phyloP scores from a whole-genome alignment of 2,888 invertebrate species.

The Temnothorax rugatulus region DNA sequence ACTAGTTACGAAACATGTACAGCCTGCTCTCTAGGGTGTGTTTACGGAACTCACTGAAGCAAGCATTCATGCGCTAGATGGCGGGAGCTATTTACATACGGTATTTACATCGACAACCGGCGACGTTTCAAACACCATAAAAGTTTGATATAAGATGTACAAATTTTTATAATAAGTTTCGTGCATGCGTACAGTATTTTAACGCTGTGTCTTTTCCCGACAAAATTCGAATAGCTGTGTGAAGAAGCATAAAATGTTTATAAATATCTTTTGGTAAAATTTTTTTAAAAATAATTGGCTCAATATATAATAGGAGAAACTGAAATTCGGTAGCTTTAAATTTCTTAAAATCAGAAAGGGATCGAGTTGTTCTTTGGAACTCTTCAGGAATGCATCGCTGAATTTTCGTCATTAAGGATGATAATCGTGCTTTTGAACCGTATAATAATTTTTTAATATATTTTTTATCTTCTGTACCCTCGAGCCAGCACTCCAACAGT shows the following conservation, averaged over 20 bases:
- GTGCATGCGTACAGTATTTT: not conserved
- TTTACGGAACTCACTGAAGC: too few relatives aligned
- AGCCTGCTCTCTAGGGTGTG: too few relatives aligned
- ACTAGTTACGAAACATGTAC: too few relatives aligned
- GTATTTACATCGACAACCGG: too few relatives aligned
- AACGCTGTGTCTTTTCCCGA: not conserved
- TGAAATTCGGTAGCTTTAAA: not conserved
- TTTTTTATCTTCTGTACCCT: not conserved
- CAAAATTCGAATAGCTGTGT: not conserved
- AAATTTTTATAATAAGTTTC: slow-evolving; percentile 1
- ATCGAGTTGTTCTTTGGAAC: slow-evolving; percentile 3
- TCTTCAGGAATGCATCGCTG: not conserved
- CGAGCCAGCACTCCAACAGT: not conserved
- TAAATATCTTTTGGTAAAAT: not conserved
- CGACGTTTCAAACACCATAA: too few relatives aligned
- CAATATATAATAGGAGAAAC: not conserved
- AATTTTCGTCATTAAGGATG: not conserved
- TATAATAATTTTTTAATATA: slow-evolving; percentile 1
- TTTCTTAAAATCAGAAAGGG: not conserved
- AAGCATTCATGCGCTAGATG: too few relatives aligned
- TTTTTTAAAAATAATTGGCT: slow-evolving; percentile 3
- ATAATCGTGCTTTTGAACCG: not conserved
- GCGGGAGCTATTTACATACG: too few relatives aligned
- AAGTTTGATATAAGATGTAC: not conserved
- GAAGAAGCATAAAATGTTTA: not conserved